These are phyloP conservation scores for Xerus rutilus DNA, from an alignment of 2,797 vertebrate genomes.

Conservation along the genomic window DNA sequence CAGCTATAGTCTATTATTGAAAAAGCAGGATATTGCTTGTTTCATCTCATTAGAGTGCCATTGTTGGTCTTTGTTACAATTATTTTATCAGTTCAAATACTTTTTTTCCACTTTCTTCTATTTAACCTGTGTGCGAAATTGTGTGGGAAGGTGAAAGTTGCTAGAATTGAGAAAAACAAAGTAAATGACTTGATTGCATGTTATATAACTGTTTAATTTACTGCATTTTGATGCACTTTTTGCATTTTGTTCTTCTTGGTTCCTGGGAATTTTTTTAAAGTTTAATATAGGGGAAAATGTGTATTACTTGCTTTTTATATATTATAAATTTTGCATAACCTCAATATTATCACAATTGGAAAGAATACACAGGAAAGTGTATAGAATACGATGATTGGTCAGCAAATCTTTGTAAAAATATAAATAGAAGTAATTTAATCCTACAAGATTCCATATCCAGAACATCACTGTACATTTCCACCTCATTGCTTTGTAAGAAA, in stretches of 20 bases:
- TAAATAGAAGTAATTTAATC: slow-evolving; percentile 43
- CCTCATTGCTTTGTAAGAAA: neutral
- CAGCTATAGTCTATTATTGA: neutral
- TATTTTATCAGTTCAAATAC: neutral
- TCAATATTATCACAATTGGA: neutral
- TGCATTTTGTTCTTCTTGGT: neutral
- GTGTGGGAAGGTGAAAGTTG: neutral
- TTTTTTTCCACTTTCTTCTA: slow-evolving; percentile 12
- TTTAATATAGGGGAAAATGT: neutral
- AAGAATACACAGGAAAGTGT: neutral
- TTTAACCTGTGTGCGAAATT: neutral
- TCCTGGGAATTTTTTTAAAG: neutral
- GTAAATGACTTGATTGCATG: neutral
- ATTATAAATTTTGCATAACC: neutral
- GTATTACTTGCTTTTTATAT: neutral
- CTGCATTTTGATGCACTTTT: neutral
- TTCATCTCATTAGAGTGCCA: neutral
- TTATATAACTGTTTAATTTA: neutral
- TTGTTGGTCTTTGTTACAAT: neutral
- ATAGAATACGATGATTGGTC: neutral
- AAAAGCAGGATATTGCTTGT: neutral
- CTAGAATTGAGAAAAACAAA: neutral
- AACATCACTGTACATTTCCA: neutral
- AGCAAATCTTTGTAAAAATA: slow-evolving; percentile 31
- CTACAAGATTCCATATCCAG: slow-evolving; percentile 21